Base-by-base conservation (phyloP, 2,797 vertebrate species). In the Chelmon rostratus region DNA sequence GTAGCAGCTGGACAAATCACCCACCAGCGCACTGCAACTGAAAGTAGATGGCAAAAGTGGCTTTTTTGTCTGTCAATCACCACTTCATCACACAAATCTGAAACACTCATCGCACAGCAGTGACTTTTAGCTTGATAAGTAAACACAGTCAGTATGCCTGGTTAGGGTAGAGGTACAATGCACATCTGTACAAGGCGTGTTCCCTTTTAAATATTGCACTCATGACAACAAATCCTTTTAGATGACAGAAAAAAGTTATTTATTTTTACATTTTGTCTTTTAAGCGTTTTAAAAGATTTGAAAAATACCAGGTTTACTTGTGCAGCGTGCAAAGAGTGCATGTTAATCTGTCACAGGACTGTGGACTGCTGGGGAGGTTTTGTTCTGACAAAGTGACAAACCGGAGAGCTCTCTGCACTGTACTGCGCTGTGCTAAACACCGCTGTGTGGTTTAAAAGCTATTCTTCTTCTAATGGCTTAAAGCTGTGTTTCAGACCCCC, bases 401-500 rank as follows among this genome's bases (percentile, higher is more conserved):
- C 50, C 63, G 65, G 67, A 81, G 68, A 72, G 68, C 49, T 76
- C 50, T 78, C 15, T 52, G 73, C 38, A 33, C 74, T 76, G 75
- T 58, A 63, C 81, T 76, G 71, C 72, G 79, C 74, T 77, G 84
- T 67, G 64, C 82, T 89, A 52, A 89, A 90, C 83, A 86, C 86
- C 40, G 72, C 73, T 68, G 77, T 89, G 89, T 75, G 91, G 88
- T 92, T 92, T 89, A 31, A 81, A 88, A 91, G 88, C 86, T 86
- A 84, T 93, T 93, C 87, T 89, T 88, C 78, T 78, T 82, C 42
- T 92, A 94, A 95, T 90, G 77, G 76, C 84, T 90, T 91, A 91
- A 94, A 94, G 89, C 89, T 93, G 92, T 78, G 79, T 75, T 76
- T 77, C 63, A 47, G 75, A 75, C 49, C 70, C 76, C 65, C 69